These are phyloP conservation scores for Scaptomyza cyrtandrae DNA, from an alignment of 2,888 invertebrate species.

Conservation along the genomic window DNA sequence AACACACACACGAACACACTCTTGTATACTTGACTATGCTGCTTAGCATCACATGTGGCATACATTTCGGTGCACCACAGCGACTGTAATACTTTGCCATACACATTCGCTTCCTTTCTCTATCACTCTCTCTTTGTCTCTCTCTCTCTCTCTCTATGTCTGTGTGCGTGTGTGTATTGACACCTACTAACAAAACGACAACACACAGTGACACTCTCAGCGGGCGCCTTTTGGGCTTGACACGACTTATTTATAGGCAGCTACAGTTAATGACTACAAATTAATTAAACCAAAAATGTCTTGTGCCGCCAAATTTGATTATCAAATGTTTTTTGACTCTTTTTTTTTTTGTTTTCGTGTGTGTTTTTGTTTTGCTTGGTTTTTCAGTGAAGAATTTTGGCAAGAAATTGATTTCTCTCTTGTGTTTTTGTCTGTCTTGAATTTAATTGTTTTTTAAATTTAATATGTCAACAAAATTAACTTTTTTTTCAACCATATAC, in stretches of 20 bases:
- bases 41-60: slow-evolving; percentile 60
- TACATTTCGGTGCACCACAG: slow-evolving; percentile 66
- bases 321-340: slow-evolving; percentile 41
- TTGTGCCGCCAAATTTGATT: slow-evolving; percentile 59
- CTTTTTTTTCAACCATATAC: neutral
- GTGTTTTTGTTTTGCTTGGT: slow-evolving; percentile 11
- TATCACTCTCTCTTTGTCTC: no score
- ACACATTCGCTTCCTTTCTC: slow-evolving; percentile 1
- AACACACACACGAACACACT: slow-evolving; percentile 3
- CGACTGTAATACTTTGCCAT: slow-evolving; percentile 36
- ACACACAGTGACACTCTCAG: slow-evolving; percentile 26
- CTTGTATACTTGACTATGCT: slow-evolving; percentile 18
- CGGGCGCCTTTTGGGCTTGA: slow-evolving; percentile 19
- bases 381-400: neutral
- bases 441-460: neutral
- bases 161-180: slow-evolving; percentile 44
- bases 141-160: slow-evolving; percentile 6
- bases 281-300: slow-evolving; percentile 70
- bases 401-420: neutral
- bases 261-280: slow-evolving; percentile 73
- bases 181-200: slow-evolving; percentile 50
- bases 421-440: no score
- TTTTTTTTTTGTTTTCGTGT: slow-evolving; percentile 5
- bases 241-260: slow-evolving; percentile 30
- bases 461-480: slow-evolving; percentile 3